A percentile compares a stretch with the other conserved stretches of the same genome.
phyloP scores from a whole-genome alignment of 2,113 vertebrate genomes.

The Tamias sibiricus region DNA sequence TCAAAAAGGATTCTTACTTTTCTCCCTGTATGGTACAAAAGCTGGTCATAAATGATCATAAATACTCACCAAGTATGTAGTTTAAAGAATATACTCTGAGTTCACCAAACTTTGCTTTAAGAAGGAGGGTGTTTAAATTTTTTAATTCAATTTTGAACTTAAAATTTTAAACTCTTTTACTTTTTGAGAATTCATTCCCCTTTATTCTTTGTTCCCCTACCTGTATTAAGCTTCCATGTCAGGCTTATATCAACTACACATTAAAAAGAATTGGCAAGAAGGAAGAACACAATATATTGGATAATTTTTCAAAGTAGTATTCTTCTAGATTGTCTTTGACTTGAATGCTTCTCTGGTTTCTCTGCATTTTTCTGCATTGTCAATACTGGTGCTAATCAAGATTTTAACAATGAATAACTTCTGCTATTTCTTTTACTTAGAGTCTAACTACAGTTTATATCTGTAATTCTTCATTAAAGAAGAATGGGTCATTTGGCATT shows the following conservation, averaged over 20 bases:
- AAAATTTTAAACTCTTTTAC: background rate
- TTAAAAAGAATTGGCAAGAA: conserved; percentile 25
- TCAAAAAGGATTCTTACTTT: background rate
- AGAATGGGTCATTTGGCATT: background rate
- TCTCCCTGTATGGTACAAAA: background rate
- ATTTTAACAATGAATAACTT: background rate
- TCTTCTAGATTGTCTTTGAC: background rate
- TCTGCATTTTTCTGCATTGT: background rate
- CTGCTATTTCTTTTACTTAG: conserved; percentile 24
- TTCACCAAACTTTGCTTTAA: background rate
- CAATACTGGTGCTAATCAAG: background rate
- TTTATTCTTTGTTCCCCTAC: conserved; percentile 49
- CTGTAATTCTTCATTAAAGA: conserved; percentile 1
- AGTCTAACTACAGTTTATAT: background rate
- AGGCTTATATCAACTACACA: background rate
- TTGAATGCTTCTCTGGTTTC: background rate
- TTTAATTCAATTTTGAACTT: no score
- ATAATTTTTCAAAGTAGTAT: conserved; percentile 48
- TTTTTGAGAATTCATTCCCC: background rate
- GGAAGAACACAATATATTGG: conserved; percentile 13
- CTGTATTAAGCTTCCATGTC: background rate
- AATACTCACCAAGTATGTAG: background rate
- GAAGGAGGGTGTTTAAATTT: no score
- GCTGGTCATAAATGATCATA: background rate
- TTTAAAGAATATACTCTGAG: background rate